Percentiles rank a stretch among this genome's conserved stretches.
Evolutionary conservation across 2,888 invertebrate species (phyloP).

Genomic region (Candidula unifasciata): DNA sequence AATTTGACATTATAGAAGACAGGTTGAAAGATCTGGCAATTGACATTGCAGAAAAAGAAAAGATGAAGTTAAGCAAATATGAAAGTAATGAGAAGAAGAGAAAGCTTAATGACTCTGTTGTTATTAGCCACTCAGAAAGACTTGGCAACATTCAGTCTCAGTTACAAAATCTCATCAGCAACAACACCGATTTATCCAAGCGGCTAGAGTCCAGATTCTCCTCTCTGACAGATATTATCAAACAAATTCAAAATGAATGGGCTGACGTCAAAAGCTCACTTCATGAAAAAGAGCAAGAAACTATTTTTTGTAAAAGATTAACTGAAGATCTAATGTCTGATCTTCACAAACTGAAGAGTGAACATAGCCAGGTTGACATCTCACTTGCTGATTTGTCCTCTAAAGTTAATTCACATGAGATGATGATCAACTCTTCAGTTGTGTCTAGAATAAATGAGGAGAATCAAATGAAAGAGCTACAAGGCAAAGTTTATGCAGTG

Average conservation of each 20-base stretch:
- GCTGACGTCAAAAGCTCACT: neutral
- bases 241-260: neutral
- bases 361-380: neutral
- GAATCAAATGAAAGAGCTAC: neutral
- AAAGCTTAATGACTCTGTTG: neutral
- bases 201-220: neutral
- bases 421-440: neutral
- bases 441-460: neutral
- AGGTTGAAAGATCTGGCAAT: neutral
- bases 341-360: neutral
- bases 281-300: neutral
- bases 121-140: neutral
- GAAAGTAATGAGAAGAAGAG: neutral
- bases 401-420: neutral
- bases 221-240: neutral
- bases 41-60: neutral
- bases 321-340: neutral
- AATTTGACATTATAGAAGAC: neutral
- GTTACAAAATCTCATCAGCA: neutral
- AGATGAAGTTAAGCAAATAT: neutral
- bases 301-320: neutral
- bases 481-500: neutral
- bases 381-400: constrained; percentile 19
- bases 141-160: neutral
- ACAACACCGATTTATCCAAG: too few species aligned